phyloP scores from a whole-genome alignment of 2,888 invertebrate genomes.

The Trissonchulus sp. region DNA sequence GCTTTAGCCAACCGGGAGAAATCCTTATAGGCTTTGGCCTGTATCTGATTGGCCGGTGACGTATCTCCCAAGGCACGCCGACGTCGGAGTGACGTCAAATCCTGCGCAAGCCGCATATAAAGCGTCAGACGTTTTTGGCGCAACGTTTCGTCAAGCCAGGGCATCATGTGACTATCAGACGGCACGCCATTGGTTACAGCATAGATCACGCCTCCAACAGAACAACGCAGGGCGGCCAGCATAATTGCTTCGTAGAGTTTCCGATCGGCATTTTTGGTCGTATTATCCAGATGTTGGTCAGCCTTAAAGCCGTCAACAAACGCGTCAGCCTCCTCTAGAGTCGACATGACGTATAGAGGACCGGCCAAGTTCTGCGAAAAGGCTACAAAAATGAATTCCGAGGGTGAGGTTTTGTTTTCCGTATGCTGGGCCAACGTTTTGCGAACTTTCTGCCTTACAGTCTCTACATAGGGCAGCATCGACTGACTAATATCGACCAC shows the following conservation, averaged over 20 bases:
- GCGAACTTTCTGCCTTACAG: not conserved
- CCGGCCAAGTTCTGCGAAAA: not conserved
- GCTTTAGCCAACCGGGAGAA: not conserved
- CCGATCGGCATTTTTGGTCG: not conserved
- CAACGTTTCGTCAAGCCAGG: conserved; percentile 20
- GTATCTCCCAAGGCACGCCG: not conserved
- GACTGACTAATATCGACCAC: conserved; percentile 9
- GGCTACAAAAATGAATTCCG: not conserved
- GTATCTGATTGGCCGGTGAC: not conserved
- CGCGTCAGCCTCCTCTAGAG: not conserved
- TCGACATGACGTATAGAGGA: not conserved
- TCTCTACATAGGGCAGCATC: conserved; percentile 11
- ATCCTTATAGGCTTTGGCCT: not conserved
- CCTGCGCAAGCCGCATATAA: not conserved
- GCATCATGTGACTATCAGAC: conserved; percentile 7
- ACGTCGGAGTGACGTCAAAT: not conserved
- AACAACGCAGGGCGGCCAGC: conserved; percentile 13
- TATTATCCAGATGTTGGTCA: not conserved
- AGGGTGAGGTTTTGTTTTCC: not conserved
- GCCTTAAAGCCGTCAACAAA: not conserved
- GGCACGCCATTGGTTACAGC: conserved; percentile 19
- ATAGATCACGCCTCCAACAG: conserved; percentile 1
- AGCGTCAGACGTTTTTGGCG: not conserved
- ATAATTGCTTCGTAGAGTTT: not conserved
- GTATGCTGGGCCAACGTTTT: not conserved